Percentiles rank a stretch among this genome's conserved stretches.
These are phyloP conservation scores for Telmatherina bonti DNA, from an alignment of 2,797 vertebrate species.

Conservation along the genomic window DNA sequence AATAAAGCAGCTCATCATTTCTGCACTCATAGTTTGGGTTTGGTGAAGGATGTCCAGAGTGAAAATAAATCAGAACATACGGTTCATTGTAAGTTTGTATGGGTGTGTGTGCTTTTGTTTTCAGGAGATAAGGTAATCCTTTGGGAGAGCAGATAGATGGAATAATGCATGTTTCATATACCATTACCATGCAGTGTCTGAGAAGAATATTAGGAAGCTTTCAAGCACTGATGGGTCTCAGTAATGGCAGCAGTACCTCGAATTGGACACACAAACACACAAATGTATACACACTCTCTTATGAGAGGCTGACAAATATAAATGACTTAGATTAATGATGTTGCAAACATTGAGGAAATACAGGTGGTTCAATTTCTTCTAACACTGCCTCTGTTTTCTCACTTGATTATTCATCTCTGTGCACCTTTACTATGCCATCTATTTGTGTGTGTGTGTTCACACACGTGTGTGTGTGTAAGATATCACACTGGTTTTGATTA, in stretches of 20 bases:
- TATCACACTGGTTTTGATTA: constrained; percentile 72
- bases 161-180: constrained; percentile 78
- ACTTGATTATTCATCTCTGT: constrained; percentile 38
- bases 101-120: constrained; percentile 36
- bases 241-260: constrained; percentile 61
- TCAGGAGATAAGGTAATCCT: constrained; percentile 41
- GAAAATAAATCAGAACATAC: not conserved
- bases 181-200: constrained; percentile 68
- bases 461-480: constrained; percentile 28
- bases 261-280: constrained; percentile 51
- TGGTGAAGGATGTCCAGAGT: not conserved
- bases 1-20: not conserved
- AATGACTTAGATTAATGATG: constrained; percentile 71
- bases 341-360: constrained; percentile 59
- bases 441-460: constrained; percentile 20
- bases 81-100: constrained; percentile 1
- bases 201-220: constrained; percentile 68
- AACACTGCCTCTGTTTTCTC: constrained; percentile 52
- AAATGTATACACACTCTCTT: constrained; percentile 18
- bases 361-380: constrained; percentile 66
- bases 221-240: constrained; percentile 67
- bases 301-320: constrained; percentile 46
- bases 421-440: not conserved
- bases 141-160: constrained; percentile 70
- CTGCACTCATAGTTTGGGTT: not conserved